Percentiles rank a stretch among this genome's conserved stretches.
Evolutionary conservation across 1,140 invertebrate species (phyloP).

Genomic region (Drosophila pruinosa): DNA sequence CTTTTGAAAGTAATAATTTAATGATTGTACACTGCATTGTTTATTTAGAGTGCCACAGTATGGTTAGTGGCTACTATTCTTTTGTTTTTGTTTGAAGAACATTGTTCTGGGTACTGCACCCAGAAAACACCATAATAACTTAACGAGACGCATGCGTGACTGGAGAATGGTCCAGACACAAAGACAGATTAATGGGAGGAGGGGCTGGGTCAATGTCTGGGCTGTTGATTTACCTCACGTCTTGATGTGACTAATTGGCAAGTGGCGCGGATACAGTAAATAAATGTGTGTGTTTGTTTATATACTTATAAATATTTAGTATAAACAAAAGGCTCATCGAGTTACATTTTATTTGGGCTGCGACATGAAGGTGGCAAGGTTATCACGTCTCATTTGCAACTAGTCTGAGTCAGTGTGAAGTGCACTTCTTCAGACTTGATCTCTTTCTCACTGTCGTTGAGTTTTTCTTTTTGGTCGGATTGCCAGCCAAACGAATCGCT

Average conservation of each 20-base stretch:
- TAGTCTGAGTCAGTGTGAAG: slow-evolving; percentile 20
- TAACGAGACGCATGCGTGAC: not conserved
- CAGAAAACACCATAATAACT: slow-evolving; percentile 20
- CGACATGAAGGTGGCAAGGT: slow-evolving; percentile 16
- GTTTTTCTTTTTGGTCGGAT: not conserved
- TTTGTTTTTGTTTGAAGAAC: not conserved
- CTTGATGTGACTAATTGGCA: slow-evolving; percentile 30
- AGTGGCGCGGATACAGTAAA: not conserved
- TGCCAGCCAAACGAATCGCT: slow-evolving; percentile 13
- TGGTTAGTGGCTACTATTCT: too few species aligned
- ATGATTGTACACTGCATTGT: too few species aligned
- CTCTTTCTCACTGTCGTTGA: not conserved
- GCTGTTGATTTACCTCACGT: slow-evolving; percentile 16
- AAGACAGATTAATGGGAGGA: slow-evolving; percentile 16
- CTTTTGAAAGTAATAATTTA: too few species aligned
- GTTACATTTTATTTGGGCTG: not conserved
- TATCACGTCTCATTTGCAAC: slow-evolving; percentile 15
- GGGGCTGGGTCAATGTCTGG: slow-evolving; percentile 48
- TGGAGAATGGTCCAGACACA: slow-evolving; percentile 10
- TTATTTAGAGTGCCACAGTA: too few species aligned
- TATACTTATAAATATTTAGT: slow-evolving; percentile 4
- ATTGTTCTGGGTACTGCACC: not conserved
- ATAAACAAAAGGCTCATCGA: not conserved
- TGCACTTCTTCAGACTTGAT: not conserved
- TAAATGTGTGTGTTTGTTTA: not conserved